phyloP scores from a whole-genome alignment of 92 coral and sea anemone species.

The Siderastrea siderea region DNA sequence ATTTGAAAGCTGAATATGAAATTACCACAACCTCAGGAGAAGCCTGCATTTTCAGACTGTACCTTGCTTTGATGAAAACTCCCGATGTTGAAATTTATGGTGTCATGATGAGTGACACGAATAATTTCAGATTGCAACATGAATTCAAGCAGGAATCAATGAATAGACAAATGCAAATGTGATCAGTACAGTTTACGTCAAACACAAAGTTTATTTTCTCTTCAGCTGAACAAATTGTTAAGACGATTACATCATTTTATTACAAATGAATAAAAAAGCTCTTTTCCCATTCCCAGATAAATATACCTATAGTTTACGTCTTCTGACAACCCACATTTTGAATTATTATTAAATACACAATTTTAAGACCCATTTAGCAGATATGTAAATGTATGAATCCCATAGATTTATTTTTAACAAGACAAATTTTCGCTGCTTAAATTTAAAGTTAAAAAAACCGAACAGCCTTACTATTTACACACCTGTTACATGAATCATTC shows the following conservation, averaged over 20 bases:
- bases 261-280: neutral
- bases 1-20: constrained; percentile 71
- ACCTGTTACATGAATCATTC: neutral
- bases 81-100: neutral
- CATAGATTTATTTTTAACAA: no score
- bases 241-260: neutral
- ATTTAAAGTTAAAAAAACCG: neutral
- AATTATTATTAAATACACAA: neutral
- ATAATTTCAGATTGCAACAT: neutral
- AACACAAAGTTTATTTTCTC: neutral
- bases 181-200: neutral
- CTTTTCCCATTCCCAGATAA: no score
- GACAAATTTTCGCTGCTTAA: no score
- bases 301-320: neutral
- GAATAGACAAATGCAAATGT: neutral
- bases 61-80: neutral
- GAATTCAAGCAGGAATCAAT: neutral
- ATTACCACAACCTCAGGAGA: constrained; percentile 59
- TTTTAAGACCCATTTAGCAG: neutral
- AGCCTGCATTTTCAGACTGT: constrained; percentile 18
- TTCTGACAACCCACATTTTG: neutral
- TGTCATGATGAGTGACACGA: neutral
- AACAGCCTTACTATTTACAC: neutral
- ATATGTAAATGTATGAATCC: neutral
- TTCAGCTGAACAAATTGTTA: constrained; percentile 26